Base-by-base conservation (phyloP, 2,113 vertebrate species). In the Hippolais icterina region DNA sequence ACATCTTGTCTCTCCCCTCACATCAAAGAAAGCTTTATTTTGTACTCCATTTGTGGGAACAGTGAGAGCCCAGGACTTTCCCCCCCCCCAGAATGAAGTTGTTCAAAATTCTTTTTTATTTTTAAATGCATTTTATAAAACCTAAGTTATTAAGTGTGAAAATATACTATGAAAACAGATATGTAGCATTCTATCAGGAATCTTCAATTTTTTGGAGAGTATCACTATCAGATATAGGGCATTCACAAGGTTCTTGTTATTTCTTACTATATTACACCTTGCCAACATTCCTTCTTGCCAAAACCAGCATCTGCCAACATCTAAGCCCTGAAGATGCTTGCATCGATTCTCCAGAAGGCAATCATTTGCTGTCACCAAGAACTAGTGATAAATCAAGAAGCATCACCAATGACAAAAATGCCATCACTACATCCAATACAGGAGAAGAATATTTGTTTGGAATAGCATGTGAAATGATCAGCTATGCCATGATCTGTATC, bases 381-480 rank as follows among this genome's bases (percentile, higher is more conserved):
- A 4, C 11, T 33, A 78, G 24, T 35, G 50, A 50, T 33, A 65
- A 53, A 91, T 31, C 2, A 1, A 3, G 2, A 46, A 64, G 14
- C 2, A 47, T 63, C 1, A 2, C 14, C 22, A n/a, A 28, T 29
- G 18, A 42, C 27, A 63, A n/a, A 27, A 71, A 23, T 20, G 8
- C n/a, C 15, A 49, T 25, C 15, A 54, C 29, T 93, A 20, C 9
- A 44, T 27, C 11, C 21, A 64, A 5, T 29, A 37, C 3, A n/a
- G 23, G 25, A 76, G 22, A 74, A 78, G 16, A 68, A 29, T 33
- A 44, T 42, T 92, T 88, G 13, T 64, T 61, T 66, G 37, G 23
- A 71, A 10, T 46, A 46, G 5, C 5, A 25, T 0, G 0, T 15
- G 11, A 75, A 77, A 75, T 22, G 8, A 80, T 61, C 42, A 66